These are phyloP conservation scores for Pollenia amentaria DNA, from an alignment of 2,888 invertebrate species.

Conservation along the genomic window DNA sequence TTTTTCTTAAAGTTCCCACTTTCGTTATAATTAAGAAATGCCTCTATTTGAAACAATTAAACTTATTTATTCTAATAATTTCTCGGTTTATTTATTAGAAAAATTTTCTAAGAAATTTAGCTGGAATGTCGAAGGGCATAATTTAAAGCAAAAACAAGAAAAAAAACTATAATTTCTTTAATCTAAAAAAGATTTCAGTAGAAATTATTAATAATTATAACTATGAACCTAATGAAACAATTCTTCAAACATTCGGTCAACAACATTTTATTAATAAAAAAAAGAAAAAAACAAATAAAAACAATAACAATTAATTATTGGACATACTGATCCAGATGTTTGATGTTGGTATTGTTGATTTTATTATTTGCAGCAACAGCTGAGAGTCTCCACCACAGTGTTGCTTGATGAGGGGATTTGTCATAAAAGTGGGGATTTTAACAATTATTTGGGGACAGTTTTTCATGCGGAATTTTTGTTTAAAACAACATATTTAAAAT, in stretches of 20 bases:
- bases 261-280: slow-evolving; percentile 38
- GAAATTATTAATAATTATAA: slow-evolving; percentile 30
- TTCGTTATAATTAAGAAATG: neutral
- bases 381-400: neutral
- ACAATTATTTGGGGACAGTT: no score
- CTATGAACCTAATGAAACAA: neutral
- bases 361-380: slow-evolving; percentile 6
- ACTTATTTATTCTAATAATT: neutral
- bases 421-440: no score
- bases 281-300: slow-evolving; percentile 1
- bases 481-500: no score
- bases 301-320: slow-evolving; percentile 27
- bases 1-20: neutral
- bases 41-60: neutral
- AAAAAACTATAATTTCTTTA: slow-evolving; percentile 16
- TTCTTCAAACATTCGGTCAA: slow-evolving; percentile 23
- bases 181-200: slow-evolving; percentile 35
- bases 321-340: slow-evolving; percentile 24
- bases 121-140: slow-evolving; percentile 16
- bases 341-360: neutral
- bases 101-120: slow-evolving; percentile 19
- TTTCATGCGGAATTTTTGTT: no score
- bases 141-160: neutral
- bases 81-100: slow-evolving; percentile 5
- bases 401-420: neutral